These are phyloP conservation scores for Neocrepidodera transversa DNA, from an alignment of 2,888 invertebrate species.

Conservation along the genomic window DNA sequence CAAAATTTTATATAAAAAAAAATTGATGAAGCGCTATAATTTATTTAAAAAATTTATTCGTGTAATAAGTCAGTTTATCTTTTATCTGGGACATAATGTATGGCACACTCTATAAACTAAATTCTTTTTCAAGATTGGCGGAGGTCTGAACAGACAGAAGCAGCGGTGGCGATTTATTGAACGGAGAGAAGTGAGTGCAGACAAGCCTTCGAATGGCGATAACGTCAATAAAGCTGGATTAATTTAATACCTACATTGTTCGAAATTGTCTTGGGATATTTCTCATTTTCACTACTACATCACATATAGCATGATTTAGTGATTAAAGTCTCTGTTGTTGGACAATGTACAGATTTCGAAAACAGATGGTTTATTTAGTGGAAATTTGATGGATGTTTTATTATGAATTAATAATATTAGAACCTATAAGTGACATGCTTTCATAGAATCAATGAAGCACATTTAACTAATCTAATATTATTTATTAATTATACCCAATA, in stretches of 20 bases:
- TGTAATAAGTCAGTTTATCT: too few relatives aligned
- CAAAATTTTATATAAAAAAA: too few relatives aligned
- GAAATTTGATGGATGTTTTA: too few relatives aligned
- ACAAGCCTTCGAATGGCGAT: conserved; percentile 28
- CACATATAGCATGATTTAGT: background rate
- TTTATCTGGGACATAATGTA: background rate
- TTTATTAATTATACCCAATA: too few relatives aligned
- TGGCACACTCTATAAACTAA: conserved; percentile 8
- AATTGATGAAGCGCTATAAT: too few relatives aligned
- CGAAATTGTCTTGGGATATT: conserved; percentile 15
- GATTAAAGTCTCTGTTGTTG: background rate
- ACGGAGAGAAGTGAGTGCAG: conserved; percentile 9
- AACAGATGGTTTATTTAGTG: too few relatives aligned
- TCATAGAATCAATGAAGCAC: too few relatives aligned
- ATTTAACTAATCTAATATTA: too few relatives aligned
- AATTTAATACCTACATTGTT: conserved; percentile 30
- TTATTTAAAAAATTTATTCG: too few relatives aligned
- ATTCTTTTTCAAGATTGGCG: conserved; percentile 32
- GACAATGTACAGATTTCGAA: background rate
- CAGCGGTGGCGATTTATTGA: background rate
- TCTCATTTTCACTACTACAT: conserved; percentile 3
- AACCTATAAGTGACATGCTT: too few relatives aligned
- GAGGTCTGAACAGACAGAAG: background rate
- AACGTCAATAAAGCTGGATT: conserved; percentile 32
- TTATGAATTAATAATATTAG: too few relatives aligned